Evolutionary conservation across 2,888 invertebrate species (phyloP), one percentile per base, ranked within the genome.

Genomic region (Ypsolopha sequella): DNA sequence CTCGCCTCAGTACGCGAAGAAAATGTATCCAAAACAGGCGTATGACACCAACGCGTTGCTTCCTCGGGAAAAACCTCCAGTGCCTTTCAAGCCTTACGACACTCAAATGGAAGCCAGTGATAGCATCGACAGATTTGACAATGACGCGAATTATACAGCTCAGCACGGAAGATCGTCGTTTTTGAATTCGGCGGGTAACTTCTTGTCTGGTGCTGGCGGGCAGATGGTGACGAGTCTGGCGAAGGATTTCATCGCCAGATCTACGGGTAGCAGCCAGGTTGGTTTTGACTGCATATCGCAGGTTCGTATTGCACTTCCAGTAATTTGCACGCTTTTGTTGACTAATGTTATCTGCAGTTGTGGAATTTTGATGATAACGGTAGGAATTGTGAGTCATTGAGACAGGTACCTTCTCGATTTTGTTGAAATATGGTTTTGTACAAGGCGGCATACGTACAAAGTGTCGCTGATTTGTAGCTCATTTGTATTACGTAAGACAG

Each of bases 261-360:
- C 92, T 0, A 88, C 91, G 7, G 90, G 90, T 55, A 90, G 89
- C 68, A 92, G 92, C 71, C 92, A 93, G 89, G 92, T 87, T 80
- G 82, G 82, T 81, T 80, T 81, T 75, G 85, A 85, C 81, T 85
- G 85, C 80, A 73, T 81, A 55, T 64, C 81, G 63, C 82, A 87
- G 86, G 87, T 87, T 81, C 77, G 86, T 86, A 81, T 68, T 62
- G 74, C 81, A 80, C 80, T 24, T 24, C 4, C 24, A 24, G 68
- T 60, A 66, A 64, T 60, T 62, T 66, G 81, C 81, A 81, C 79
- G 65, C 73, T 55, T 56, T 48, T 61, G 58, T n/a, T 54, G 55
- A 54, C 54, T 67, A 61, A 61, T 64, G 24, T 4, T 62, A 57
- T 56, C 56, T 35, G 43, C 39, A 49, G 41, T 14, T 44, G 6